These are phyloP conservation scores for Brachyistius frenatus DNA, from an alignment of 2,113 vertebrate genomes.

Conservation along the genomic window DNA sequence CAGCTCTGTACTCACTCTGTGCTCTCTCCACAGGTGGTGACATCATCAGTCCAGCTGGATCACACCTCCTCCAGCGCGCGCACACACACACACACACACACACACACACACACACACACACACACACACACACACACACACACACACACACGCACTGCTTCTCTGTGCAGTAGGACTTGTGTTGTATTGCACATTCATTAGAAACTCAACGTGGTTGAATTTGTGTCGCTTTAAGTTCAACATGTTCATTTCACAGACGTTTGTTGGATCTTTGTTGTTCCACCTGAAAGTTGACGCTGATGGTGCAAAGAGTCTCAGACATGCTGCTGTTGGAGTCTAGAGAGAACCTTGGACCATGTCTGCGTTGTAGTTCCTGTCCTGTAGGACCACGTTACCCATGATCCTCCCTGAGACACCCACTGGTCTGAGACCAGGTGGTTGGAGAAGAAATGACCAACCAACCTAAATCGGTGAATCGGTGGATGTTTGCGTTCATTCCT, in stretches of 20 bases:
- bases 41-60: background rate
- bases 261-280: too few species aligned
- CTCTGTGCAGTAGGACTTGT: constrained; percentile 5
- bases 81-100: background rate
- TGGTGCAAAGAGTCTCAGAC: too few species aligned
- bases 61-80: background rate
- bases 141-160: background rate
- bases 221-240: constrained; percentile 41
- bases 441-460: too few species aligned
- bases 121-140: background rate
- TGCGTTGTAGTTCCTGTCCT: too few species aligned
- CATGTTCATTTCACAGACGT: constrained; percentile 2
- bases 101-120: background rate
- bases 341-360: too few species aligned
- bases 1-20: background rate
- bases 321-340: too few species aligned
- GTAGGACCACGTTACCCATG: too few species aligned
- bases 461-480: too few species aligned
- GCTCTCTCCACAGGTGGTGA: constrained; percentile 43
- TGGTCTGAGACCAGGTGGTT: too few species aligned
- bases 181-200: constrained; percentile 47
- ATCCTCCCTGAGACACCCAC: too few species aligned
- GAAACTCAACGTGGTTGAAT: constrained; percentile 6
- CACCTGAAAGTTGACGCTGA: too few species aligned
- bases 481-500: too few species aligned